Evolutionary conservation across 2,797 vertebrate genomes (phyloP).

Genomic region (Ctenopoma kingsleyae): DNA sequence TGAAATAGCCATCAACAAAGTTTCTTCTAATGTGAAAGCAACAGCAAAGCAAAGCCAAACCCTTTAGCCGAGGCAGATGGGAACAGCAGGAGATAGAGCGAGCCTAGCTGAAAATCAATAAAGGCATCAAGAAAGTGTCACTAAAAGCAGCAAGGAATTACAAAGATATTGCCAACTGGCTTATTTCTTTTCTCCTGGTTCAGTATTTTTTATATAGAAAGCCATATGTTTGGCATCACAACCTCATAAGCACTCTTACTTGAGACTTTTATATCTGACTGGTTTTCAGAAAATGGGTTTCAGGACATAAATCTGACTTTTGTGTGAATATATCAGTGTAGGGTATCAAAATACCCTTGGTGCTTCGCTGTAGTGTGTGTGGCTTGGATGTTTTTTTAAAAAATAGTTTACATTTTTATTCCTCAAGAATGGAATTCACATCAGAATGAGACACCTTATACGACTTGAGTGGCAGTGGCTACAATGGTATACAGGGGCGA

Average conservation of each 20-base stretch:
- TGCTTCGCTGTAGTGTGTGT: not conserved
- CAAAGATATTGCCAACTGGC: constrained; percentile 49
- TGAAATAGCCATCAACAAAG: constrained; percentile 12
- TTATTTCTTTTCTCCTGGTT: constrained; percentile 12
- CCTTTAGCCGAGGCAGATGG: constrained; percentile 38
- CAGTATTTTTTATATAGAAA: constrained; percentile 36
- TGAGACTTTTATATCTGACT: not conserved
- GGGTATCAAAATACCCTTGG: constrained; percentile 10
- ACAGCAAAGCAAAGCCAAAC: constrained; percentile 18
- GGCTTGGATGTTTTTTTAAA: not conserved
- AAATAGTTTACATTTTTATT: constrained; percentile 9
- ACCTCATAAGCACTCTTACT: not conserved
- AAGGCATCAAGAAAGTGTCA: constrained; percentile 48
- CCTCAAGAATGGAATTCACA: not conserved
- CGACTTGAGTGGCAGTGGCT: not conserved
- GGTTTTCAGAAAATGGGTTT: constrained; percentile 13
- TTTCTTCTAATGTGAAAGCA: constrained; percentile 31
- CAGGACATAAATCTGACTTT: constrained; percentile 30
- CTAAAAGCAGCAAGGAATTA: constrained; percentile 40
- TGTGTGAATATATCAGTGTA: constrained; percentile 19
- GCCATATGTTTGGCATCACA: constrained; percentile 53
- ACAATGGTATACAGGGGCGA: not conserved
- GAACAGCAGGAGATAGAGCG: constrained; percentile 29
- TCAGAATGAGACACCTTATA: not conserved
- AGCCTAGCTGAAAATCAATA: constrained; percentile 49